Conservation (phyloP, 2,888 invertebrate genomes). For the Agrochola circellaris region DNA sequence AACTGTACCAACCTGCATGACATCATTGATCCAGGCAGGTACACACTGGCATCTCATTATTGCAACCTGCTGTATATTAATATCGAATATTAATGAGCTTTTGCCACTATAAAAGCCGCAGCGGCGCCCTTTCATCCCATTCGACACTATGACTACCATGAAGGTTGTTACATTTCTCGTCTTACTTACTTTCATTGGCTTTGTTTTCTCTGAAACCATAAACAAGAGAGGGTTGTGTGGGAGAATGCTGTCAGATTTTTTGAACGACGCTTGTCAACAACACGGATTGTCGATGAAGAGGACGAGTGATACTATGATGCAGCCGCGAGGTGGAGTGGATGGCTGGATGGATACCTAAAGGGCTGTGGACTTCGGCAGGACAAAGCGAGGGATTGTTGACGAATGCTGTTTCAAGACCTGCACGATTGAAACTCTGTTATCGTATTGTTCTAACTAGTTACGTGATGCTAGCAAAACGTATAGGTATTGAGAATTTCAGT, state of each 20-base stretch:
- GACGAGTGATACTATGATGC: slow-evolving; percentile 42
- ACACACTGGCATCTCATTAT: slow-evolving; percentile 55
- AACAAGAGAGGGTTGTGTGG: slow-evolving; percentile 61
- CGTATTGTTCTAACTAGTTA: slow-evolving; percentile 63
- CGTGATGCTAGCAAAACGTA: not conserved
- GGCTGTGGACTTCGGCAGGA: slow-evolving; percentile 10
- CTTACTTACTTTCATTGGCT: slow-evolving; percentile 8
- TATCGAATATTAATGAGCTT: slow-evolving; percentile 63
- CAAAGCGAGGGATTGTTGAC: slow-evolving; percentile 62
- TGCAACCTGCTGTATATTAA: slow-evolving; percentile 47
- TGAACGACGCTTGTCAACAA: slow-evolving; percentile 42
- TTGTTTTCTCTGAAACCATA: not conserved
- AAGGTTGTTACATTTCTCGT: slow-evolving; percentile 45
- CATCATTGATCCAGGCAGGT: slow-evolving; percentile 57
- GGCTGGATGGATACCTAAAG: slow-evolving; percentile 19
- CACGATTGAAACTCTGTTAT: slow-evolving; percentile 65
- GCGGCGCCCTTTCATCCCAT: slow-evolving; percentile 13
- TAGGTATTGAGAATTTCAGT: not conserved
- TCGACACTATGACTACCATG: slow-evolving; percentile 35
- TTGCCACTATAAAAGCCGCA: slow-evolving; percentile 62
- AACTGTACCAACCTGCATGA: slow-evolving; percentile 47
- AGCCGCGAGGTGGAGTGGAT: not conserved
- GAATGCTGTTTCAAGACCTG: slow-evolving; percentile 75
- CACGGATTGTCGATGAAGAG: slow-evolving; percentile 10
- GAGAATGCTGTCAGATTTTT: slow-evolving; percentile 55